phyloP scores from a whole-genome alignment of 2,888 invertebrate genomes.

The Eilema griseolum region DNA sequence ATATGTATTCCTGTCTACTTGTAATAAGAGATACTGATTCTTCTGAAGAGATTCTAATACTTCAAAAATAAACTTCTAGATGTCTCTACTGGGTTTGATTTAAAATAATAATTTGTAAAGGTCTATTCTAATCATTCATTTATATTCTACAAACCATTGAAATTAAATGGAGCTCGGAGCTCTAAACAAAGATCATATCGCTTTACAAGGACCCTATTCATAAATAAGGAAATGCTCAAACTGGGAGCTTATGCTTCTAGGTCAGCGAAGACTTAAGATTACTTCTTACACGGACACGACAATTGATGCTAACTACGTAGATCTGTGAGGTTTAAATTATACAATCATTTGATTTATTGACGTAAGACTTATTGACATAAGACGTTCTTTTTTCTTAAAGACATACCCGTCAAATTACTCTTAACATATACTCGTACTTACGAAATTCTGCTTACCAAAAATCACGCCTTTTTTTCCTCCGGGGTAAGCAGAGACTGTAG shows the following conservation, averaged over 20 bases:
- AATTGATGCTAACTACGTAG: neutral
- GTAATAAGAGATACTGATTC: neutral
- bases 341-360: neutral
- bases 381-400: too few species aligned
- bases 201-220: neutral
- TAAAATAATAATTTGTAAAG: neutral
- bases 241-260: constrained; percentile 34
- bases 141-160: constrained; percentile 2
- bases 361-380: too few species aligned
- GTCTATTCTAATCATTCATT: too few species aligned
- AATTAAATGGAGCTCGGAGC: constrained; percentile 2
- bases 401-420: too few species aligned
- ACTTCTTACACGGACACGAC: constrained; percentile 47
- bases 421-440: too few species aligned
- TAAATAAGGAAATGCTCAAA: constrained; percentile 14
- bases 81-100: neutral
- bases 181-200: constrained; percentile 4
- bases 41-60: neutral
- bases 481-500: too few species aligned
- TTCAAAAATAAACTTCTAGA: neutral
- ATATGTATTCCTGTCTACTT: too few species aligned
- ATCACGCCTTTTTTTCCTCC: too few species aligned
- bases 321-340: neutral
- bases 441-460: too few species aligned
- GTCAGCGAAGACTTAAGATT: constrained; percentile 39